A percentile compares a stretch with the other conserved stretches of the same genome.
These are phyloP conservation scores for Priocnemis perturbator DNA, from an alignment of 2,888 invertebrate genomes.

Conservation along the genomic window DNA sequence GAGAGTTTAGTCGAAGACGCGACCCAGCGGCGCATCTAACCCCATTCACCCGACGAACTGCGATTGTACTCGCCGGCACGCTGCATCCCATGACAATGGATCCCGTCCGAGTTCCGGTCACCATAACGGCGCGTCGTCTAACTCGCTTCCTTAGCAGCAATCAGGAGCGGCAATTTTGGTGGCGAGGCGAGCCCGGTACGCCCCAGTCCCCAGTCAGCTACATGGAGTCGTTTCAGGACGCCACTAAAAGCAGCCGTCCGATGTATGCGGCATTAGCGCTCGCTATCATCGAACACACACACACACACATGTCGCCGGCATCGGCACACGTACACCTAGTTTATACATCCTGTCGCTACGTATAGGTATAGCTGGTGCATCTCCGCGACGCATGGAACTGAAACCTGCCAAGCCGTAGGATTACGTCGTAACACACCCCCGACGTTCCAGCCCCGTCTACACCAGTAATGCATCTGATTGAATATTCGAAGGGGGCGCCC, in stretches of 20 bases:
- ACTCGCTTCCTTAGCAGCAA: no score
- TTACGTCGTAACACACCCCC: constrained; percentile 48
- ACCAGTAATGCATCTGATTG: constrained; percentile 66
- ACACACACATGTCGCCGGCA: background rate
- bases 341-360: no score
- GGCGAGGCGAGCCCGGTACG: constrained; percentile 1
- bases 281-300: no score
- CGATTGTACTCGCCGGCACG: no score
- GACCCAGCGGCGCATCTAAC: background rate
- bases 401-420: constrained; percentile 48
- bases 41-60: background rate
- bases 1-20: background rate
- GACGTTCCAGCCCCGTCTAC: constrained; percentile 17
- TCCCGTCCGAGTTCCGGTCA: no score
- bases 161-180: no score
- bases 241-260: constrained; percentile 39
- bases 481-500: constrained; percentile 64
- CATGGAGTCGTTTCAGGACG: constrained; percentile 22
- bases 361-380: constrained; percentile 29
- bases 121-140: no score
- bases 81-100: no score
- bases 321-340: constrained; percentile 14
- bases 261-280: constrained; percentile 34
- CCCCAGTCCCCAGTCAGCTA: constrained; percentile 6
- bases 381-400: constrained; percentile 51